These are phyloP conservation scores for Argopecten irradians DNA, from an alignment of 1,140 invertebrate genomes.

Conservation along the genomic window DNA sequence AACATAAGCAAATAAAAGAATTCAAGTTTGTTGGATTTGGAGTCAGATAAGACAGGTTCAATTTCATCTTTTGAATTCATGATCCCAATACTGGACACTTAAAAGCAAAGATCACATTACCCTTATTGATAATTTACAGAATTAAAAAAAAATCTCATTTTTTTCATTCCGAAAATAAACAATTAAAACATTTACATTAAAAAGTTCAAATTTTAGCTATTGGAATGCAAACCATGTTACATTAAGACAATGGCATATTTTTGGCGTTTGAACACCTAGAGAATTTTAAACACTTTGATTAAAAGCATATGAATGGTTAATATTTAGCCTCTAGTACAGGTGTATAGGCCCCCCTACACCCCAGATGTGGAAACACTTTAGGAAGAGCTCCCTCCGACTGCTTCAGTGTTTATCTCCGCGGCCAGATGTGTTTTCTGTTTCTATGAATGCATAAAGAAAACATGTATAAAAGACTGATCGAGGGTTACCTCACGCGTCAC, in stretches of 20 bases:
- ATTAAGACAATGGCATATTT: neutral
- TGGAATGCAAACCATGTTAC: no score
- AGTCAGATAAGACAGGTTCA: neutral
- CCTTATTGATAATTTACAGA: no score
- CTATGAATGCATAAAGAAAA: constrained; percentile 8
- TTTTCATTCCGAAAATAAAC: no score
- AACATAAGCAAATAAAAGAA: neutral
- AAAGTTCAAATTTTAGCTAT: no score
- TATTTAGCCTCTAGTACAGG: neutral
- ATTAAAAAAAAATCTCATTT: no score
- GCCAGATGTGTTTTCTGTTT: constrained; percentile 7
- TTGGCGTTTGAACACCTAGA: no score
- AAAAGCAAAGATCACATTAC: no score
- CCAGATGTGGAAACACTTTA: constrained; percentile 6
- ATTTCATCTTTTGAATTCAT: no score
- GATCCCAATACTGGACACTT: no score
- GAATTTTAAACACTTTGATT: no score
- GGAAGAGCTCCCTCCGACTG: neutral
- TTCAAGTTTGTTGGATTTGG: neutral
- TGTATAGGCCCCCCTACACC: neutral
- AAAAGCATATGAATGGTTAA: neutral
- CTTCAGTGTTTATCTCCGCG: neutral
- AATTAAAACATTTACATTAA: no score
- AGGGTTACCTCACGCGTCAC: neutral
- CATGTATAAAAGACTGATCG: neutral